These are phyloP conservation scores for Semnornis frantzii DNA, from an alignment of 2,113 vertebrate species.

Conservation along the genomic window DNA sequence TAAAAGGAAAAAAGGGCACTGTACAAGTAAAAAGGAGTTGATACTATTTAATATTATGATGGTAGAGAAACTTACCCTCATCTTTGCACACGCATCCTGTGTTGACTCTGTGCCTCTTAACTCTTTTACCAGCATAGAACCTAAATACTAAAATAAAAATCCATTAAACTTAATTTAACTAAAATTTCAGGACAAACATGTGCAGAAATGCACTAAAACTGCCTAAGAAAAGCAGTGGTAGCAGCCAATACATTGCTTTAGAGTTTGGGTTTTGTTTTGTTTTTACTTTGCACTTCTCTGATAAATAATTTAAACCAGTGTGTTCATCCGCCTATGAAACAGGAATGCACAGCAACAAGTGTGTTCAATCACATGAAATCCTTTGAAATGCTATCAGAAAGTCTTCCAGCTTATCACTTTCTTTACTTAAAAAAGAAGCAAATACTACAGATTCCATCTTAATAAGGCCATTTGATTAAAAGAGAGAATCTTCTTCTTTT, in stretches of 20 bases:
- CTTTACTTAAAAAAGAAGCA: slow-evolving; percentile 1
- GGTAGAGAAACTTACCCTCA: slow-evolving; percentile 88
- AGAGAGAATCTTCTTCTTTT: slow-evolving; percentile 31
- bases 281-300: not conserved
- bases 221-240: not conserved
- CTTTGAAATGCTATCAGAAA: not conserved
- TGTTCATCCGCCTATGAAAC: not conserved
- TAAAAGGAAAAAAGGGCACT: slow-evolving; percentile 28
- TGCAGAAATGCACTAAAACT: slow-evolving; percentile 6
- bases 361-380: not conserved
- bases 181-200: not conserved
- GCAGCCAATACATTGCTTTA: not conserved
- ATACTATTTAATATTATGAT: not conserved
- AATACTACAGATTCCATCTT: slow-evolving; percentile 36
- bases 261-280: not conserved
- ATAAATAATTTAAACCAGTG: not conserved
- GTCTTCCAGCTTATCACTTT: not conserved
- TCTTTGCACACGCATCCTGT: slow-evolving; percentile 98
- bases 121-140: slow-evolving; percentile 99
- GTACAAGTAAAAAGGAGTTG: not conserved
- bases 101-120: slow-evolving; percentile 97
- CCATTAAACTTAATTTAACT: not conserved
- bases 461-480: slow-evolving; percentile 47
- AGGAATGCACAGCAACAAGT: slow-evolving; percentile 36
- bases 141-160: slow-evolving; percentile 90